phyloP scores from a whole-genome alignment of 2,888 invertebrate genomes.

The Cataglyphis cursor region DNA sequence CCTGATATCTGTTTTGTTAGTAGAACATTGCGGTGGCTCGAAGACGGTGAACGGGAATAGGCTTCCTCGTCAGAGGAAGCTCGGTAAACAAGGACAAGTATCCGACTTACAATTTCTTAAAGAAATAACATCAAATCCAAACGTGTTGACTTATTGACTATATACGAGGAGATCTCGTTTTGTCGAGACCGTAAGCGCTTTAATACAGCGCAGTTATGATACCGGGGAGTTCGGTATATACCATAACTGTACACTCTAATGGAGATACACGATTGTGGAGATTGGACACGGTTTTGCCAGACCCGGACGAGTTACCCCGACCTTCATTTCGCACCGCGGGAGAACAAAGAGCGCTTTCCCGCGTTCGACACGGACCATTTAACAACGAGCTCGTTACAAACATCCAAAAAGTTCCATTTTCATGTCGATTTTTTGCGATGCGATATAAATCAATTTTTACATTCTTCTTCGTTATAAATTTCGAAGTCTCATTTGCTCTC shows the following conservation, averaged over 20 bases:
- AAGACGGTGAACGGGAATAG: conserved; percentile 6
- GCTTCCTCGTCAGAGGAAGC: conserved; percentile 12
- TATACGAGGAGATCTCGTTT: conserved; percentile 23
- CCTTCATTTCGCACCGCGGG: conserved; percentile 28
- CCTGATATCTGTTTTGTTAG: not conserved
- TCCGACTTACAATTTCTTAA: conserved; percentile 37
- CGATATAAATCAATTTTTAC: conserved; percentile 44
- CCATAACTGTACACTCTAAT: conserved; percentile 53
- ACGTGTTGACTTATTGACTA: conserved; percentile 2
- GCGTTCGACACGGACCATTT: conserved; percentile 37
- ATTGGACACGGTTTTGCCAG: conserved; percentile 55
- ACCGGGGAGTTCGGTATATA: conserved; percentile 10
- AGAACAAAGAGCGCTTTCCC: conserved; percentile 20
- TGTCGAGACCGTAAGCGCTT: conserved; percentile 36
- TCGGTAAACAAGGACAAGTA: conserved; percentile 15
- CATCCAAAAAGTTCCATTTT: not conserved
- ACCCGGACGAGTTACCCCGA: conserved; percentile 43
- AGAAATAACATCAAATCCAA: conserved; percentile 6
- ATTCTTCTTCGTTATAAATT: conserved; percentile 55
- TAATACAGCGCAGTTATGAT: conserved; percentile 41
- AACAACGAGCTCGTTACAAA: conserved; percentile 17
- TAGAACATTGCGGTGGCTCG: not conserved
- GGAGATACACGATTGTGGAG: conserved; percentile 54
- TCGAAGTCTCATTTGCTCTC: conserved; percentile 9
- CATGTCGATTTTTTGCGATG: conserved; percentile 9